phyloP scores from a whole-genome alignment of 2,888 invertebrate species.

The Leptura quadrifasciata region DNA sequence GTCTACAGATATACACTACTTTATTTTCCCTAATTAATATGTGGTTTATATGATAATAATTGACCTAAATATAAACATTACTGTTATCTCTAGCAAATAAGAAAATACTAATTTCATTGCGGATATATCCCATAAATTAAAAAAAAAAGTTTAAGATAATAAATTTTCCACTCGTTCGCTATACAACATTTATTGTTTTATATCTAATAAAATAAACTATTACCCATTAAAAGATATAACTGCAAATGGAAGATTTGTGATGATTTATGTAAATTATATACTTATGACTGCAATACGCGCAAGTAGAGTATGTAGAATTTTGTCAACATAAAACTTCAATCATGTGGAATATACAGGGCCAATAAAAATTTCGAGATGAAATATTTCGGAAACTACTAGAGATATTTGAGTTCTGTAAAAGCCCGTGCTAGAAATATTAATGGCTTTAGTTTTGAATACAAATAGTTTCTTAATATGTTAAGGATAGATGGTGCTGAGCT shows the following conservation, averaged over 20 bases:
- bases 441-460: too few relatives aligned
- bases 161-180: slow-evolving; percentile 22
- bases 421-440: too few relatives aligned
- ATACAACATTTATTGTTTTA: slow-evolving; percentile 25
- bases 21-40: neutral
- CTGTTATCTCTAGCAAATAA: slow-evolving; percentile 27
- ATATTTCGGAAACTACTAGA: too few relatives aligned
- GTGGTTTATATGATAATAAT: slow-evolving; percentile 2
- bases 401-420: too few relatives aligned
- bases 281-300: neutral
- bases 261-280: neutral
- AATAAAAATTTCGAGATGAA: too few relatives aligned
- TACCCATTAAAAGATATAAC: neutral
- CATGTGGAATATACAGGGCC: too few relatives aligned
- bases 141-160: slow-evolving; percentile 24
- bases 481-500: too few relatives aligned
- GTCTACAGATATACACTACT: neutral
- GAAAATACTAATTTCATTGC: slow-evolving; percentile 28
- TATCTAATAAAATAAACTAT: neutral
- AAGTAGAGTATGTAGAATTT: neutral
- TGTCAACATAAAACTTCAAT: too few relatives aligned
- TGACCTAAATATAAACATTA: slow-evolving; percentile 30
- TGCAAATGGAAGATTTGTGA: neutral
- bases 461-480: too few relatives aligned
- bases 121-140: slow-evolving; percentile 19